These are phyloP conservation scores for Rhombomys opimus DNA, from an alignment of 2,113 vertebrate genomes.

Conservation along the genomic window DNA sequence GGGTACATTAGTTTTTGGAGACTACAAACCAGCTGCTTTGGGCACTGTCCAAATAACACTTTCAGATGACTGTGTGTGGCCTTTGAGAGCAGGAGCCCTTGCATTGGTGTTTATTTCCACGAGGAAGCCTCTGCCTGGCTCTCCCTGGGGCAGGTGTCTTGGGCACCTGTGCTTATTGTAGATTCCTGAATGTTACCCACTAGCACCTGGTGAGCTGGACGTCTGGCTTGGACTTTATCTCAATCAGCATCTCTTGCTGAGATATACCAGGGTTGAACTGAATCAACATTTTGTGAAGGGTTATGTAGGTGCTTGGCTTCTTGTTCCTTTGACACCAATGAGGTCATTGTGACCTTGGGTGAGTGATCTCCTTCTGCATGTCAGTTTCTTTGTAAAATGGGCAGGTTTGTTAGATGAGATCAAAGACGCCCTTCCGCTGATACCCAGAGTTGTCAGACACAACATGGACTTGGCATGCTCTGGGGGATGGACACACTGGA, in stretches of 20 bases:
- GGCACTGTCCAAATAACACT: not conserved
- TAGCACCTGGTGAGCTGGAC: not conserved
- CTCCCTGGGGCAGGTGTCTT: not conserved
- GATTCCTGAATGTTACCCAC: not conserved
- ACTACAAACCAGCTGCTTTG: not conserved
- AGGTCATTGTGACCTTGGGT: not conserved
- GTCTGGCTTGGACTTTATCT: not conserved
- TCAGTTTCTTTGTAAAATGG: not conserved
- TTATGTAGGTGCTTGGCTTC: not conserved
- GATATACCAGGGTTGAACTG: not conserved
- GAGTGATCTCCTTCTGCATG: not conserved
- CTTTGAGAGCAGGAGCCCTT: not conserved
- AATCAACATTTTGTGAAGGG: not conserved
- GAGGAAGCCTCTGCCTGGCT: not conserved
- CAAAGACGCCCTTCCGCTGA: not conserved
- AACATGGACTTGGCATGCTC: not conserved
- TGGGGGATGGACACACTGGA: not conserved
- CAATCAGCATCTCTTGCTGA: not conserved
- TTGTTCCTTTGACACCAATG: not conserved
- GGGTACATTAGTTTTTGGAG: not conserved
- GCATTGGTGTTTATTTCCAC: not conserved
- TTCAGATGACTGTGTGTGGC: not conserved
- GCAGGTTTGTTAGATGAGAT: not conserved
- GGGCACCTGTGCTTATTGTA: not conserved
- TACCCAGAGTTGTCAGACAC: not conserved